Base-by-base conservation (phyloP, 1,140 invertebrate species). In the Contarinia nasturtii region DNA sequence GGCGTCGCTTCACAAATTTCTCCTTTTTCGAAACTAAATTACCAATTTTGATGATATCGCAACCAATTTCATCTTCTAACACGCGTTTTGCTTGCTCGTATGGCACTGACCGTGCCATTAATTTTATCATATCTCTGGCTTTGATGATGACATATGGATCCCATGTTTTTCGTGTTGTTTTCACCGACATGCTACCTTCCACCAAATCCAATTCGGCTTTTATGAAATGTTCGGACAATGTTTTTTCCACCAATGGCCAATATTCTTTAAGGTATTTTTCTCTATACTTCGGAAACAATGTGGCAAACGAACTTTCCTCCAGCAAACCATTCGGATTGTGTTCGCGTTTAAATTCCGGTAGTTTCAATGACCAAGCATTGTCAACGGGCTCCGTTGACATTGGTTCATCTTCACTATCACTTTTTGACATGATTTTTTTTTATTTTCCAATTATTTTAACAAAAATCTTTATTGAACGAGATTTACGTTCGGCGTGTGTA, bases 61-160 rank as follows among this genome's bases (percentile, higher is more conserved):
- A 87, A 19, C 84, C 79, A 14, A 87, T 74, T 45, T 95, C 88
- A 69, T 99, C 95, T 53, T 92, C 75, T 17, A 91, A 59, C 1
- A 90, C 82, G 58, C 76, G 68, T 8, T 79, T 69, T 2, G 89
- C 91, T 66, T 98, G 93, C 66, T 99, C 94, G 58, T 85, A 92
- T 0, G 95, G 93, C 14, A 99, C 94, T 65, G 91, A 95, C 55
- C 96, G 69, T 2, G 94, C 88, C 49, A 99, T 61, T 2, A 99
- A 67, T 63, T 95, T 96, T 49, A 98, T 88, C 65, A 98, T 75
- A 64, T 99, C 96, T 51, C 94, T 73, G 8, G 92, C 89, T 69
- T 98, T 98, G 8, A 98, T 75, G 41, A 99, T 90, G 40, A 96
- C 87, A 53, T 88, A 98, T 0, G 96, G 96, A 73, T 99, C 96